Base-by-base conservation (phyloP, 2,888 invertebrate genomes). In the Ashinkailepas kermadecensis region DNA sequence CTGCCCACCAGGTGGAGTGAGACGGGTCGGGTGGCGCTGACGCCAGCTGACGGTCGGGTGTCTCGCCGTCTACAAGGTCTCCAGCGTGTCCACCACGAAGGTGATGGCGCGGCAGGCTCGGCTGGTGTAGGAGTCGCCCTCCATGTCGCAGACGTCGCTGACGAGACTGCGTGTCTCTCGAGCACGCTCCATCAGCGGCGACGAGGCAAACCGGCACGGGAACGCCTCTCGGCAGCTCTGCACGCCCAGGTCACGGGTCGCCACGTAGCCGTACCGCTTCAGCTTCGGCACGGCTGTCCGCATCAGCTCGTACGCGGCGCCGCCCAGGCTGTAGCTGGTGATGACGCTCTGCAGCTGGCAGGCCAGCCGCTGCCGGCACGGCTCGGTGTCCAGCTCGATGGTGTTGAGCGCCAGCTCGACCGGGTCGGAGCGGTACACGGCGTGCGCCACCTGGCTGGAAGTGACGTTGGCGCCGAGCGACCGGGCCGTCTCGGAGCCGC, bases 321-420 rank as follows among this genome's bases (percentile, higher is more conserved):
- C 57, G 25, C 79, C 79, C 23, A 79, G 25, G 23, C 7, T n/a
- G 58, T 23, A 58, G 59, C 79, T 6, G 79, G 12, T 25, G 23
- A 79, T 23, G 23, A 8, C 23, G 13, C 13, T 25, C 79, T 79
- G 79, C 79, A 79, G 79, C 58, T 79, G 58, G 25, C 79, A 79
- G 79, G 58, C 58, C 23, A 79, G 23, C 23, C 79, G 79, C 57
- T 59, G 58, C 79, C 79, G n/a, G 79, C 79, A 79, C 58, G 57
- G 23, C 23, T n/a, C 23, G 6, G 79, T 79, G 79, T 79, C 79
- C 58, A 79, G 58, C 79, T 79, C 79, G 58, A 79, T 58, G 13
- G 79, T 15, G 79, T 79, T 79, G 58, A 79, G 79, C 79, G 59
- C 58, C 79, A 79, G 58, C 79, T 79, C 79, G 15, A 79, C 79